A percentile compares a stretch with the other conserved stretches of the same genome.
Evolutionary conservation across 2,888 invertebrate genomes (phyloP).

Genomic region (Polylopha cassiicola): DNA sequence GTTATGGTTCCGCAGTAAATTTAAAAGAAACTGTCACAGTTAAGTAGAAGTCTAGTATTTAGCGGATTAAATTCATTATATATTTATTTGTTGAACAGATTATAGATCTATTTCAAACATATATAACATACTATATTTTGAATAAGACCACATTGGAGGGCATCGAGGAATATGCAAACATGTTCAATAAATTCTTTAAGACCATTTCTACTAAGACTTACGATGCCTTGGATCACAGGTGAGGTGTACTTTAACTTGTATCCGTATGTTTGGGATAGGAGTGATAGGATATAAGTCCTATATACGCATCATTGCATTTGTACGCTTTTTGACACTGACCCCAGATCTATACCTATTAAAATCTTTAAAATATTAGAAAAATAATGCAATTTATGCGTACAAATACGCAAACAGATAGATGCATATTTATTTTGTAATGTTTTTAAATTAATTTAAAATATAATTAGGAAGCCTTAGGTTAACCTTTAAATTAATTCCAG

Average conservation of each 20-base stretch:
- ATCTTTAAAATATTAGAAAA: too few species aligned
- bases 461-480: not conserved
- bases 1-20: too few species aligned
- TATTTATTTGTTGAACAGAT: slow-evolving; percentile 75
- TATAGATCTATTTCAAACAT: slow-evolving; percentile 83
- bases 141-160: slow-evolving; percentile 88
- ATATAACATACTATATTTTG: slow-evolving; percentile 84
- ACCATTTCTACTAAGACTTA: slow-evolving; percentile 84
- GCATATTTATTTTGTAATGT: too few species aligned
- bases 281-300: too few species aligned
- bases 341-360: too few species aligned
- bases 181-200: slow-evolving; percentile 81
- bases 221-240: slow-evolving; percentile 88
- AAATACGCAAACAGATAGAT: too few species aligned
- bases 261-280: not conserved
- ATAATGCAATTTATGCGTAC: too few species aligned
- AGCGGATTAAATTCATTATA: not conserved
- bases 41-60: not conserved
- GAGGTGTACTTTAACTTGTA: slow-evolving; percentile 32
- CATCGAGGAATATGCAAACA: slow-evolving; percentile 83
- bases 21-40: not conserved
- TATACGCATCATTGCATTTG: too few species aligned
- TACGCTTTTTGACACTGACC: too few species aligned
- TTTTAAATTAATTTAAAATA: too few species aligned
- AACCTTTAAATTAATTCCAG: slow-evolving; percentile 33